Percentiles rank a stretch among this genome's conserved stretches.
phyloP scores from a whole-genome alignment of 2,797 vertebrate genomes.

The Myotis myotis region DNA sequence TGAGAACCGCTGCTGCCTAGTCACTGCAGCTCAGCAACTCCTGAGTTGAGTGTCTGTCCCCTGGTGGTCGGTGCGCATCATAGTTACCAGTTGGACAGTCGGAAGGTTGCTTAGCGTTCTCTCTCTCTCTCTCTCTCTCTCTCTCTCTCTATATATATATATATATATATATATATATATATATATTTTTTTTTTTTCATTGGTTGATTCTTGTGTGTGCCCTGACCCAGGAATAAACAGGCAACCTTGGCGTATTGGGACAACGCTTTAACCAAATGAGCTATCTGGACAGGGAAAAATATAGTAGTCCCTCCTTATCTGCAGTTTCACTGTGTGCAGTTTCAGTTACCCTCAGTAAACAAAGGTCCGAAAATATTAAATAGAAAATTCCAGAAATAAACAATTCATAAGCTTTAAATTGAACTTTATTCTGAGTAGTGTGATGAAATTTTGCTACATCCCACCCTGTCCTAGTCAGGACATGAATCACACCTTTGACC shows the following conservation, averaged over 20 bases:
- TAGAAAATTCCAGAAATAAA: neutral
- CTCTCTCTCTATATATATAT: too few species aligned
- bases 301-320: neutral
- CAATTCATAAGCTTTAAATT: neutral
- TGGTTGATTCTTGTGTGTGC: neutral
- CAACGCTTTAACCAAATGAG: neutral
- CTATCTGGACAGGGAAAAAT: neutral
- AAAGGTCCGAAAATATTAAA: neutral
- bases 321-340: neutral
- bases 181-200: neutral
- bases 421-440: neutral
- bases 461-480: neutral
- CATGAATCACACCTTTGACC: neutral
- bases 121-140: too few species aligned
- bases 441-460: neutral
- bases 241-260: neutral
- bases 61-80: too few species aligned
- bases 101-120: too few species aligned
- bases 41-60: too few species aligned
- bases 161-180: too few species aligned
- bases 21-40: too few species aligned
- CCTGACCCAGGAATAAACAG: neutral
- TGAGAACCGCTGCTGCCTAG: too few species aligned
- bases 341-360: neutral
- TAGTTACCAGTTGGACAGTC: too few species aligned